These are phyloP conservation scores for Enteromius thamalakanensis DNA, from an alignment of 2,797 vertebrate species.

Conservation along the genomic window DNA sequence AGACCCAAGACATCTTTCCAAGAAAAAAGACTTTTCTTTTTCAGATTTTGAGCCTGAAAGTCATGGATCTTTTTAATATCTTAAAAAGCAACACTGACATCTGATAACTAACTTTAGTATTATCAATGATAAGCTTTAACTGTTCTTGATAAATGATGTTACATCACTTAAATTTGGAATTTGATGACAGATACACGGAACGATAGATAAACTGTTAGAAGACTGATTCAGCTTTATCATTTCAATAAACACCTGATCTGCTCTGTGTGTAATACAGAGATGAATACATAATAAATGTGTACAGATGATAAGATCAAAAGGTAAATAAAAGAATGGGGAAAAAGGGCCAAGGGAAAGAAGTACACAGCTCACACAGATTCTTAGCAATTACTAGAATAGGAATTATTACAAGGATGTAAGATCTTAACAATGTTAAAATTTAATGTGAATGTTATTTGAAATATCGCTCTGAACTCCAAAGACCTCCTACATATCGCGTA, in stretches of 20 bases:
- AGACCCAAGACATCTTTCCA: not conserved
- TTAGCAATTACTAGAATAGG: constrained; percentile 5
- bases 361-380: not conserved
- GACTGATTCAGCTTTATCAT: constrained; percentile 3
- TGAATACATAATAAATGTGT: constrained; percentile 22
- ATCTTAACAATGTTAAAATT: constrained; percentile 23
- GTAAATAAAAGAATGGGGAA: constrained; percentile 23
- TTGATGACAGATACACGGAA: not conserved
- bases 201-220: not conserved
- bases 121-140: not conserved
- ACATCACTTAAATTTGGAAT: not conserved
- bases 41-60: not conserved
- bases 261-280: not conserved
- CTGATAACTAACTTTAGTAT: not conserved
- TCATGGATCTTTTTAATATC: not conserved
- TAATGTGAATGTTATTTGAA: constrained; percentile 23
- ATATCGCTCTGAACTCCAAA: constrained; percentile 26
- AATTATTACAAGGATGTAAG: constrained; percentile 7
- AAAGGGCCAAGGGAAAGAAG: not conserved
- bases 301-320: constrained; percentile 9
- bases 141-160: not conserved
- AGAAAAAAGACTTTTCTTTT: not conserved
- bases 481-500: constrained; percentile 19
- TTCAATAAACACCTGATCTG: not conserved
- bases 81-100: not conserved